Conservation (phyloP, 2,797 vertebrate species). For the Lepilemur ruficaudatus region DNA sequence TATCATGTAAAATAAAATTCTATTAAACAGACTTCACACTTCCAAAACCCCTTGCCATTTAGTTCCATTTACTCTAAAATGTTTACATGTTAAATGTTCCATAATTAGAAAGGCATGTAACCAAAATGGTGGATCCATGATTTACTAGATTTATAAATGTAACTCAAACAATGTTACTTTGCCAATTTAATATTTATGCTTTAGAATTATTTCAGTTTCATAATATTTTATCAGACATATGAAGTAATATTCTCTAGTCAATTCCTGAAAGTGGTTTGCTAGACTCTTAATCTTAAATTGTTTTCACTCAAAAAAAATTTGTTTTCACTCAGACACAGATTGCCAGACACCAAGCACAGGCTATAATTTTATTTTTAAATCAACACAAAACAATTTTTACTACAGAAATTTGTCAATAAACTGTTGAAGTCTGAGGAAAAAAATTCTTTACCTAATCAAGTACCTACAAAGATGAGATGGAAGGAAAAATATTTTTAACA, state of each 20-base stretch:
- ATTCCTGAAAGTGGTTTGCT: background rate
- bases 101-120: background rate
- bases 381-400: slow-evolving; percentile 5
- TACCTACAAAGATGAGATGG: background rate
- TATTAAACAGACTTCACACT: background rate
- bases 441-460: background rate
- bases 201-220: slow-evolving; percentile 4
- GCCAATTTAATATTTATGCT: background rate
- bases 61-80: background rate
- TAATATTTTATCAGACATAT: slow-evolving; percentile 37
- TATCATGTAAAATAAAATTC: slow-evolving; percentile 23
- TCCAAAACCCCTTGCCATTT: background rate
- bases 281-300: slow-evolving; percentile 47
- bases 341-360: background rate
- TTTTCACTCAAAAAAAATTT: slow-evolving; percentile 38
- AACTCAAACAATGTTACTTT: background rate
- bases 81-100: background rate
- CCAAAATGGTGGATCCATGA: background rate
- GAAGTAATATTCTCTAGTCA: slow-evolving; percentile 9
- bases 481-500: background rate
- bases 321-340: slow-evolving; percentile 2
- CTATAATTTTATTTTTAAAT: background rate
- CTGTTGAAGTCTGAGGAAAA: background rate
- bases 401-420: slow-evolving; percentile 6
- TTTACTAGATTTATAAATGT: slow-evolving; percentile 18